A percentile compares a stretch with the other conserved stretches of the same genome.
Conservation (phyloP, 2,113 vertebrate species). For the Gopherus evgoodei region DNA sequence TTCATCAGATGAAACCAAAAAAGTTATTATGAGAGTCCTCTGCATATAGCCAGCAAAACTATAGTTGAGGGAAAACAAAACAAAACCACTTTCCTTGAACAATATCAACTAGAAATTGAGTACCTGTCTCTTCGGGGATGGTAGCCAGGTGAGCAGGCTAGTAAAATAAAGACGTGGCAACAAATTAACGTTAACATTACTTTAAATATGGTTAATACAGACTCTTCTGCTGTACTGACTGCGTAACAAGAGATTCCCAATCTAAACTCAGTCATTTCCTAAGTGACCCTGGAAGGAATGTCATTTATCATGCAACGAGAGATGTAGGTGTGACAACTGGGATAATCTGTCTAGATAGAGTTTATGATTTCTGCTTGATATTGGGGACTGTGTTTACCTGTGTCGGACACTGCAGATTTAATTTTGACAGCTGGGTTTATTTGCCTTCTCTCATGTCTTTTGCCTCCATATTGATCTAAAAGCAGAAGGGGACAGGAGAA, state of each 20-base stretch:
- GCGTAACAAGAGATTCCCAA: neutral
- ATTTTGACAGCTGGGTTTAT: neutral
- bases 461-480: neutral
- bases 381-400: neutral
- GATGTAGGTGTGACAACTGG: neutral
- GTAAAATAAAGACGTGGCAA: neutral
- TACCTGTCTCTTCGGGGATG: neutral
- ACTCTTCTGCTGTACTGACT: neutral
- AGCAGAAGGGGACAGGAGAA: neutral
- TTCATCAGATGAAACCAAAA: neutral
- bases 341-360: neutral
- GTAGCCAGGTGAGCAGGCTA: neutral
- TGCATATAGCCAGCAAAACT: neutral
- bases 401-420: neutral
- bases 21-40: neutral
- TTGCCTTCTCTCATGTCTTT: neutral
- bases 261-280: neutral
- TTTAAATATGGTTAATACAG: neutral
- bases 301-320: neutral
- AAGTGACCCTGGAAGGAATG: neutral
- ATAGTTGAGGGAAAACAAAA: neutral
- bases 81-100: neutral
- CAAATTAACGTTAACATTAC: neutral
- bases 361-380: neutral
- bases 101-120: neutral